Percentiles rank a stretch among this genome's conserved stretches.
These are phyloP conservation scores for Trachythela sp. DNA, from an alignment of 64 coral and sea anemone genomes.

Conservation along the genomic window DNA sequence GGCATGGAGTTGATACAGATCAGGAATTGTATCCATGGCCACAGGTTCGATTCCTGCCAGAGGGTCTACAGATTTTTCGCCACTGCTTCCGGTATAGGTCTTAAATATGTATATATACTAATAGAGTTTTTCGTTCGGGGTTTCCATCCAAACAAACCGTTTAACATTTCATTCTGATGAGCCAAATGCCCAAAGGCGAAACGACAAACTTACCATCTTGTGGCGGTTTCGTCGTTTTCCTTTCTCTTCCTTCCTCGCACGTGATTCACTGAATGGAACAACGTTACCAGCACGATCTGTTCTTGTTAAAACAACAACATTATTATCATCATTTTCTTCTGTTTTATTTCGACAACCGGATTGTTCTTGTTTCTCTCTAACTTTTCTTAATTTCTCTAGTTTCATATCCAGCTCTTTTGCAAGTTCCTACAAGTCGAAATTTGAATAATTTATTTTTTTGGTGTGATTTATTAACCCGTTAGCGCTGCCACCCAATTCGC, in stretches of 20 bases:
- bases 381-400: conserved; percentile 73
- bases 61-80: no score
- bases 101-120: no score
- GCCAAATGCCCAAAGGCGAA: neutral
- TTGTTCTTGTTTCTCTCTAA: conserved; percentile 66
- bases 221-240: conserved; percentile 57
- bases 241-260: conserved; percentile 14
- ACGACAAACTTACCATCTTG: conserved; percentile 49
- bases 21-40: no score
- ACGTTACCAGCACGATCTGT: conserved; percentile 79
- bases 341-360: neutral
- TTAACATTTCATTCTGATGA: no score
- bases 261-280: conserved; percentile 57
- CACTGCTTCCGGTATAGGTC: no score
- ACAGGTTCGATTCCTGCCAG: no score
- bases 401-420: conserved; percentile 62
- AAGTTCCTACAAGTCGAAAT: conserved; percentile 56
- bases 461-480: no score
- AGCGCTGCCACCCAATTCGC: no score
- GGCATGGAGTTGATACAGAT: no score
- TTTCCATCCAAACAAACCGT: no score
- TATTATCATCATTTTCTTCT: conserved; percentile 37
- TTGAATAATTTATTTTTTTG: no score
- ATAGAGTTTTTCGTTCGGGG: no score
- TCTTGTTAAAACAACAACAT: conserved; percentile 65